Percentiles rank a stretch among this genome's conserved stretches.
Evolutionary conservation across 2,113 vertebrate genomes (phyloP).

Genomic region (Tragelaphus buxtoni): DNA sequence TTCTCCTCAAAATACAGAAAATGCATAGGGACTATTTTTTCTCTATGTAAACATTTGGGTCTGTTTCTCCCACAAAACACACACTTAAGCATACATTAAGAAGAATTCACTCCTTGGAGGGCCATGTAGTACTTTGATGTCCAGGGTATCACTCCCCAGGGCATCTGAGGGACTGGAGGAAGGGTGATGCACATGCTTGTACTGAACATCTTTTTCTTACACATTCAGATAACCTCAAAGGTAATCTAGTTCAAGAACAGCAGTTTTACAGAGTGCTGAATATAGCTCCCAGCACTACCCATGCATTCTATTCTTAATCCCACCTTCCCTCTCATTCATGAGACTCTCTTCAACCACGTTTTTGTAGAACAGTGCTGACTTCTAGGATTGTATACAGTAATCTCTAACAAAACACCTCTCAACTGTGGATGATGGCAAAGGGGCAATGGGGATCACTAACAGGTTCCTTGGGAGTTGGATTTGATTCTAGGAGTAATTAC

Average conservation of each 20-base stretch:
- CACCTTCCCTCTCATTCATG: neutral
- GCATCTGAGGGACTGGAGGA: neutral
- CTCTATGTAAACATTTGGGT: neutral
- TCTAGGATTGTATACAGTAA: neutral
- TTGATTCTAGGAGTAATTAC: neutral
- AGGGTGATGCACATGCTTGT: neutral
- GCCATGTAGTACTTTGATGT: neutral
- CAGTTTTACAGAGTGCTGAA: neutral
- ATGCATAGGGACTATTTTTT: neutral
- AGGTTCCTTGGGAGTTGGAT: neutral
- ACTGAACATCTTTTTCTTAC: neutral
- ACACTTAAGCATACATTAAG: too few species aligned
- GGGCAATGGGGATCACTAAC: neutral
- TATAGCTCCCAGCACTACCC: neutral
- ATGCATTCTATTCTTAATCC: neutral
- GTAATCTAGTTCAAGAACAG: neutral
- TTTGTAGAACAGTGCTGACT: neutral
- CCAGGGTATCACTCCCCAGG: neutral
- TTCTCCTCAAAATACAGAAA: neutral
- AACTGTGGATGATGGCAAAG: neutral
- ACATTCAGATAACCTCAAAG: neutral
- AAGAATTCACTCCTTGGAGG: neutral
- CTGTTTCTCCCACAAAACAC: neutral
- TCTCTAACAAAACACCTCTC: neutral
- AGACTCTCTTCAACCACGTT: neutral